These are phyloP conservation scores for Poecilia gillii DNA, from an alignment of 2,797 vertebrate species.

Conservation along the genomic window DNA sequence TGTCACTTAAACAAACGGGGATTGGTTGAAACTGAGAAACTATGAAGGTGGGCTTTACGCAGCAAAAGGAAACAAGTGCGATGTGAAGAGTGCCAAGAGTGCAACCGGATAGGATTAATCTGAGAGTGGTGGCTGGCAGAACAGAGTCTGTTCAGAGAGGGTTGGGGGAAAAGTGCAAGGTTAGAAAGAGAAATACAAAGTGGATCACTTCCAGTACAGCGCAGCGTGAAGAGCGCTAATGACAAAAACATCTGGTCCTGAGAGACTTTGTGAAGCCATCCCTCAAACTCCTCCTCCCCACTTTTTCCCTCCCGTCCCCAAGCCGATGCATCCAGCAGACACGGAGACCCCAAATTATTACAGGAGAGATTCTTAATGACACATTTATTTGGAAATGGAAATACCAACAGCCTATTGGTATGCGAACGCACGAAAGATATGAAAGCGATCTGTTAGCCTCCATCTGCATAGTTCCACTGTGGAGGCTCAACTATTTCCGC, in stretches of 20 bases:
- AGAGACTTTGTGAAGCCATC: constrained; percentile 59
- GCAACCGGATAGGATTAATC: constrained; percentile 47
- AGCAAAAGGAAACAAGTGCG: constrained; percentile 34
- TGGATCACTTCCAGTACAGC: constrained; percentile 41
- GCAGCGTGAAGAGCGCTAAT: constrained; percentile 66
- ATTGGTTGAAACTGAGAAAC: constrained; percentile 26
- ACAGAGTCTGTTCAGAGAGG: constrained; percentile 7
- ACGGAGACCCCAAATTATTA: constrained; percentile 18
- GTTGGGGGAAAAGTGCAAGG: not conserved
- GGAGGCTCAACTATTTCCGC: constrained; percentile 51
- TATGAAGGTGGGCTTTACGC: constrained; percentile 6
- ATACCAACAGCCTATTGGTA: constrained; percentile 31
- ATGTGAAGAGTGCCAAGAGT: constrained; percentile 36
- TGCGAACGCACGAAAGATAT: constrained; percentile 29
- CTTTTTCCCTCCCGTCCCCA: constrained; percentile 27
- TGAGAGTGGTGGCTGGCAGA: constrained; percentile 21
- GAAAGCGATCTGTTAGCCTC: constrained; percentile 21
- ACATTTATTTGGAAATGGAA: constrained; percentile 36
- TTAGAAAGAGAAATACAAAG: constrained; percentile 28
- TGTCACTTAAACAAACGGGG: constrained; percentile 22
- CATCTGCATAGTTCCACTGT: constrained; percentile 28
- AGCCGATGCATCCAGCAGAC: constrained; percentile 67
- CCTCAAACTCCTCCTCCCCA: constrained; percentile 38
- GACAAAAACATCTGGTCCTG: constrained; percentile 74
- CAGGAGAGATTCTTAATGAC: constrained; percentile 29